Evolutionary conservation across 92 coral and sea anemone genomes (phyloP).

Genomic region (Plumapathes pennacea): DNA sequence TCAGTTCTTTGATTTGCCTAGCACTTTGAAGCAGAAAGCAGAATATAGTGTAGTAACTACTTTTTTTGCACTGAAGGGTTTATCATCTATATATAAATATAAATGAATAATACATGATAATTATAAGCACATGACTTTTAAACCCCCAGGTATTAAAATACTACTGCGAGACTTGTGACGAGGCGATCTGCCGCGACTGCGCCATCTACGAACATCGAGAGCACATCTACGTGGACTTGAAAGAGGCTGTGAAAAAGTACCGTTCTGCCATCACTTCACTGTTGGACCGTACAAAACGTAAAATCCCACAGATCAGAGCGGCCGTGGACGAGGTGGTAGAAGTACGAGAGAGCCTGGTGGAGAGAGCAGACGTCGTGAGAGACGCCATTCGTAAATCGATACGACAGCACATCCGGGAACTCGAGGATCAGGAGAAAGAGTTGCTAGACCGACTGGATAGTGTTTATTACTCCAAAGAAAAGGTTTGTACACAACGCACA

Average conservation of each 20-base stretch:
- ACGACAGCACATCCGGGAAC: constrained; percentile 67
- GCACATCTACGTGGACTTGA: constrained; percentile 79
- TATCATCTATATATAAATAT: background rate
- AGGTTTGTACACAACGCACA: too few species aligned
- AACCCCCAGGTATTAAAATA: constrained; percentile 61
- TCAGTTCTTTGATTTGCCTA: too few species aligned
- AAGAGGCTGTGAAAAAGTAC: constrained; percentile 79
- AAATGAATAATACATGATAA: background rate
- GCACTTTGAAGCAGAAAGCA: too few species aligned
- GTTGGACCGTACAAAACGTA: constrained; percentile 73
- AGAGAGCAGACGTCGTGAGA: constrained; percentile 72
- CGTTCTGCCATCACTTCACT: constrained; percentile 65
- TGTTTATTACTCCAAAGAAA: constrained; percentile 69
- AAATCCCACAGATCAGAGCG: constrained; percentile 72
- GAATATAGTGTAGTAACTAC: too few species aligned
- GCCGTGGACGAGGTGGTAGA: constrained; percentile 87
- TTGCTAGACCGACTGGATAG: constrained; percentile 61
- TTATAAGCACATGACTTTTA: too few species aligned
- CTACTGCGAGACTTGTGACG: constrained; percentile 87
- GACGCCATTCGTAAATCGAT: constrained; percentile 70
- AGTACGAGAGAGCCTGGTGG: constrained; percentile 53
- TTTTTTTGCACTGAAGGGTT: too few species aligned
- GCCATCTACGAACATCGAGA: constrained; percentile 91
- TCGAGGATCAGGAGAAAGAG: constrained; percentile 74
- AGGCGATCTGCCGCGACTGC: constrained; percentile 89